Evolutionary conservation across 2,888 invertebrate genomes (phyloP), one percentile per base, ranked within the genome.

Genomic region (Cheilosia pagana): DNA sequence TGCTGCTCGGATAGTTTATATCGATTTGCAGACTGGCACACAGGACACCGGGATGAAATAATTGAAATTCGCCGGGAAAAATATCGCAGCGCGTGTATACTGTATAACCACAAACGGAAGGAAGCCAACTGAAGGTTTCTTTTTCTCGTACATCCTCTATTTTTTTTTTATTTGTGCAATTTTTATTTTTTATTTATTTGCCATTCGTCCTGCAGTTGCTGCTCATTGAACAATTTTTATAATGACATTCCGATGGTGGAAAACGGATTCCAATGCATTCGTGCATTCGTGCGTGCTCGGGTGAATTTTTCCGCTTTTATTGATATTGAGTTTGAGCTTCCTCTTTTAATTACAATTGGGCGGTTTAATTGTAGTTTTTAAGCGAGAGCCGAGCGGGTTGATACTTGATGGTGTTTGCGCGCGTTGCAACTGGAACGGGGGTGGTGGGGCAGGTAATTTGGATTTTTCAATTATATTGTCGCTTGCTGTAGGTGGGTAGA

Each of bases 321-420:
- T 81, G 85, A 76, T 85, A 85, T 75, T 75, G 85, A 85, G 81
- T 85, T 85, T 43, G 79, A 76, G 79, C 76, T 81, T 85, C 85
- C 85, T 71, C 63, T 85, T 85, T 85, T 81, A 85, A 85, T 85
- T 85, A 85, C 85, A 85, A 85, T 85, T 85, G 85, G 85, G 85
- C 71, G 75, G 70, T 67, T 85, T 85, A 81, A 85, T 85, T 79
- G 85, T 85, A 62, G 71, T 48, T 55, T 82, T 82, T 74, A 52
- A 31, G 62, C 35, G 55, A 6, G 5, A 28, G 8, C 28, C 28
- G 28, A 28, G 28, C 4, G 12, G 28, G 8, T 28, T 10, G 25
- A 5, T 8, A 28, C 8, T 8, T 28, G 28, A 28, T 6, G 8
- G 28, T 28, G 8, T 2, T 28, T 2, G 28, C 8, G 8, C 28